Percentiles rank a stretch among this genome's conserved stretches.
Conservation (phyloP, 2,888 invertebrate species). For the Lissonota sp. region DNA sequence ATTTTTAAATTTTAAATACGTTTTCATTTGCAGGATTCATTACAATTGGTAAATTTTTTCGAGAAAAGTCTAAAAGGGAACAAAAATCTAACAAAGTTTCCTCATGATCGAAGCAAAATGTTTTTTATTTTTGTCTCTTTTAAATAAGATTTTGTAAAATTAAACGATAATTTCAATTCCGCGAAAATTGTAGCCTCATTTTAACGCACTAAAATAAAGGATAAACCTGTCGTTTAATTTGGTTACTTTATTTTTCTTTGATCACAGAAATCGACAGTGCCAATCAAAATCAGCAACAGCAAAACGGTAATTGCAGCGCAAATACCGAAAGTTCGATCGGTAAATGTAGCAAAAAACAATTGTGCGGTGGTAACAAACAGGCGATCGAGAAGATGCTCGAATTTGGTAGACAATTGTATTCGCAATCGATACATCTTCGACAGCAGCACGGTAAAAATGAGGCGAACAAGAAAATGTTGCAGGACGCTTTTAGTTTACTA, state of each 20-base stretch:
- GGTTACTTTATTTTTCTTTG: slow-evolving; percentile 1
- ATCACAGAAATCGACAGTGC: slow-evolving; percentile 84
- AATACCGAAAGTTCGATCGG: slow-evolving; percentile 67
- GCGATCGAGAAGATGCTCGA: slow-evolving; percentile 97
- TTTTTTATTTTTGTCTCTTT: too few relatives aligned
- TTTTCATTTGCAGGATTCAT: slow-evolving; percentile 24
- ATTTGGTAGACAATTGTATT: slow-evolving; percentile 96
- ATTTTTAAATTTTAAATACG: slow-evolving; percentile 19
- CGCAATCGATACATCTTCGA: slow-evolving; percentile 94
- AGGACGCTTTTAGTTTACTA: slow-evolving; percentile 98
- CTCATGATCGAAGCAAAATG: too few relatives aligned
- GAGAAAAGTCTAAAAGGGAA: neutral
- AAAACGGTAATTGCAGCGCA: slow-evolving; percentile 72
- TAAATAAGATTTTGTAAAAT: neutral
- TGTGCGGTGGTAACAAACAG: slow-evolving; percentile 89
- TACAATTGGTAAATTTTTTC: neutral
- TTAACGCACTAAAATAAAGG: too few relatives aligned
- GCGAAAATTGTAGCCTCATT: too few relatives aligned
- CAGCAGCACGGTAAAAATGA: slow-evolving; percentile 93
- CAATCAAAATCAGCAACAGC: slow-evolving; percentile 75
- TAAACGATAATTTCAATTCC: too few relatives aligned
- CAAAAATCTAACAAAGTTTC: neutral
- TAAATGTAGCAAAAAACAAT: slow-evolving; percentile 83
- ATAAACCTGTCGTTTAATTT: too few relatives aligned
- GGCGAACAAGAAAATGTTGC: slow-evolving; percentile 94